Evolutionary conservation across 1,140 invertebrate species (phyloP), one percentile per base, ranked within the genome.

Genomic region (Plectus sambesii): DNA sequence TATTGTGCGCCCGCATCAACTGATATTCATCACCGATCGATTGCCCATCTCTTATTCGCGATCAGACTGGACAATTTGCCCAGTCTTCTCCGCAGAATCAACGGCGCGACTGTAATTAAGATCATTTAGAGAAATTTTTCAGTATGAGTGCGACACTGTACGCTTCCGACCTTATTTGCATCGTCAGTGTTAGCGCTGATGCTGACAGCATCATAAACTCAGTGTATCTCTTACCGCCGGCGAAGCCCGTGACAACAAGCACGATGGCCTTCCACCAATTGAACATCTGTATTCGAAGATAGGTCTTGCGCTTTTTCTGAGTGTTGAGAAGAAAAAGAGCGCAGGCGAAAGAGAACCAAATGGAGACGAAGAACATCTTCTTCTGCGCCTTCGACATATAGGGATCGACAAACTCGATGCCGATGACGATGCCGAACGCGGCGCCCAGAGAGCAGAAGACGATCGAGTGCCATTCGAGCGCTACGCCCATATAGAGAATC

Each of bases 321-420:
- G 22, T 33, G 38, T 68, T 66, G 25, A 66, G 42, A 8, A 68
- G 37, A 29, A 61, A 60, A 2, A 66, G 45, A 4, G 59, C 57
- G 29, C 64, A 51, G 6, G 63, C 64, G 47, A 66, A 66, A 6
- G 63, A 54, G 36, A 60, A 63, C 59, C 63, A 66, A 23, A 64
- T 62, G 3, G 54, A 55, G 15, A 66, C 63, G 43, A 66, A 66
- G 17, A 62, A 27, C 59, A 68, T 65, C 42, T 66, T 62, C 60
- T 62, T 62, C 45, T 60, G 45, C 15, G 37, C 15, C 9, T 36
- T 22, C 6, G 24, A 40, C 19, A 56, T 33, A 12, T 23, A 12
- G 2, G 26, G 47, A 25, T 56, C 55, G 25, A 60, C 30, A 36
- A 24, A 42, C 19, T 60, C 35, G 15, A 59, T 38, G 8, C 56